A percentile compares a stretch with the other conserved stretches of the same genome.
Conservation (phyloP, 2,797 vertebrate genomes). For the Stomatorhinus walkeri region DNA sequence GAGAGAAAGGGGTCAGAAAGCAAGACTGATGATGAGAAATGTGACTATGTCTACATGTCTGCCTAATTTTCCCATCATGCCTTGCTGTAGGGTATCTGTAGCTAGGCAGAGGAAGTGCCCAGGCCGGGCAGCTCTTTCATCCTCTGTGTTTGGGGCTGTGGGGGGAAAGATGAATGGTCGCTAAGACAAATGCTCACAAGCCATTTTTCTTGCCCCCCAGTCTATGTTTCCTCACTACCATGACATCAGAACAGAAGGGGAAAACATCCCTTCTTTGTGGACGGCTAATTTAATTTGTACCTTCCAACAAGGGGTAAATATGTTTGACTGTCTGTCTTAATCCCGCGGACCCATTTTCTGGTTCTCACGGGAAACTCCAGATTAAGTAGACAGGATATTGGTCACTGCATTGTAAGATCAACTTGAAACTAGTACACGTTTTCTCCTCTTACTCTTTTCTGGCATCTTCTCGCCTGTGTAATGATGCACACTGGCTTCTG, state of each 20-base stretch:
- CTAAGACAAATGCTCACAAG: constrained; percentile 86
- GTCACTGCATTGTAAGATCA: constrained; percentile 74
- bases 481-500: constrained; percentile 61
- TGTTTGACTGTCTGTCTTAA: constrained; percentile 90
- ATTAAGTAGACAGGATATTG: constrained; percentile 71
- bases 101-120: constrained; percentile 70
- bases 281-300: constrained; percentile 99
- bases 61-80: constrained; percentile 56
- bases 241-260: constrained; percentile 99
- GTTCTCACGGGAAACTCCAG: constrained; percentile 97
- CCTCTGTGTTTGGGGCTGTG: constrained; percentile 68
- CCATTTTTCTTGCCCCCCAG: constrained; percentile 76
- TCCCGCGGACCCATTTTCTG: constrained; percentile 65
- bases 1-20: constrained; percentile 26
- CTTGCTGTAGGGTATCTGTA: constrained; percentile 55
- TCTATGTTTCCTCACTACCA: constrained; percentile 87
- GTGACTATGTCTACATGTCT: constrained; percentile 25
- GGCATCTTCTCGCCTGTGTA: constrained; percentile 54
- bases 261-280: constrained; percentile 98
- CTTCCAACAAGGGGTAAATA: constrained; percentile 98
- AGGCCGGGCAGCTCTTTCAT: constrained; percentile 67
- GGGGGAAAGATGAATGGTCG: constrained; percentile 80
- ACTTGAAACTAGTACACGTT: constrained; percentile 85
- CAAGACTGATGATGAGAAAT: constrained; percentile 17
- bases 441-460: constrained; percentile 64